Evolutionary conservation across 2,113 vertebrate genomes (phyloP), one percentile per base, ranked within the genome.

Genomic region (Epinephelus lanceolatus): DNA sequence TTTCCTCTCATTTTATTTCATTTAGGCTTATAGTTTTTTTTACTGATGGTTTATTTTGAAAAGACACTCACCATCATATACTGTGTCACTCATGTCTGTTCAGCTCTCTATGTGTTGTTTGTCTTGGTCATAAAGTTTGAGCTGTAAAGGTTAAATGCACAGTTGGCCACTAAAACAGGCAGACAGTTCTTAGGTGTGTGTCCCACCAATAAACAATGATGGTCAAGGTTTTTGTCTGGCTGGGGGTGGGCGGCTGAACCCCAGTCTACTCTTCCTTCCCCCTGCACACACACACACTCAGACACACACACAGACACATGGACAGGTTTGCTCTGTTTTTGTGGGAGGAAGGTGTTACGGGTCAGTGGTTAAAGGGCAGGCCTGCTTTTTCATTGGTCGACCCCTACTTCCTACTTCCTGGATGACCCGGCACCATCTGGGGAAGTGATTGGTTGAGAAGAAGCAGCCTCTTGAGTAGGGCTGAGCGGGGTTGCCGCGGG

Each of bases 341-440:
- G 71, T 87, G 87, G 61, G 81, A 90, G 66, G 82, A 92, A 90
- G 87, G 91, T 86, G 88, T 91, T 74, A 91, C 63, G 86, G 93
- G 90, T 94, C 93, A 93, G 60, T 19, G 66, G 60, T 72, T 90
- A 90, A 89, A 92, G 91, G 93, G 93, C 91, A 76, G 86, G 92
- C 87, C 94, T 75, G 84, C 83, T 84, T 91, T 93, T 93, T 92
- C 87, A 94, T 93, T 94, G 94, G 93, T 91, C 94, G 93, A 95
- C 95, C 90, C 40, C 81, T 94, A 96, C 95, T 94, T 94, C 91
- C 92, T 95, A 97, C 96, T 97, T 98, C 97, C 97, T 97, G 96
- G 84, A 95, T 96, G 96, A 95, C 90, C 94, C 89, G 76, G 76
- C 92, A 2, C 89, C 98, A 99, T 99, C 97, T 99, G 98, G 96